Conservation (phyloP, 1,140 invertebrate genomes). For the Diachasma alloeum region DNA sequence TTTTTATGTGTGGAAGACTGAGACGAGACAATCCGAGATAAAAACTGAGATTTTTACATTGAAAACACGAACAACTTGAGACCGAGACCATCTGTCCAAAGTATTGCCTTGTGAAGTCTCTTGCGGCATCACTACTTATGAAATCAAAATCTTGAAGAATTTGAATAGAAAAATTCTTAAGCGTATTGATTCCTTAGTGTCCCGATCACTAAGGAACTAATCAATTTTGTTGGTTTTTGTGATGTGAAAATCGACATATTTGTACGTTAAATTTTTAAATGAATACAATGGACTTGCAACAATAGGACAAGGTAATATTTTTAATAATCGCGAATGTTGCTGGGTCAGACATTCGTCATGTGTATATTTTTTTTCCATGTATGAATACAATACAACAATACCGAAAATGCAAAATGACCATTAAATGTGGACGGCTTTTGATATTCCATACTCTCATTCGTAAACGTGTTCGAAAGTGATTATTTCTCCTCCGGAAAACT, state of each 20-base stretch:
- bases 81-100: too few relatives aligned
- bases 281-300: neutral
- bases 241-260: neutral
- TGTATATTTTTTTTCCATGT: neutral
- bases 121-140: too few relatives aligned
- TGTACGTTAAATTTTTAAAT: neutral
- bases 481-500: neutral
- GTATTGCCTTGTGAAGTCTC: too few relatives aligned
- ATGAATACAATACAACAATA: neutral
- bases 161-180: too few relatives aligned
- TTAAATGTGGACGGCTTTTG: neutral
- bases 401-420: too few relatives aligned
- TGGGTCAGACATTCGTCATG: neutral
- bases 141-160: too few relatives aligned
- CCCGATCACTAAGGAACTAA: too few relatives aligned
- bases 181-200: too few relatives aligned
- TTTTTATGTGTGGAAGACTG: too few relatives aligned
- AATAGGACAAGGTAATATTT: neutral
- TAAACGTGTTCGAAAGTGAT: neutral
- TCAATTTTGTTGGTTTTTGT: neutral
- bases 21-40: too few relatives aligned
- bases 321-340: neutral
- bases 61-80: too few relatives aligned
- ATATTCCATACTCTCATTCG: neutral
- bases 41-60: too few relatives aligned